Conservation (phyloP, 2,888 invertebrate species). For the Cheilosia urbana region DNA sequence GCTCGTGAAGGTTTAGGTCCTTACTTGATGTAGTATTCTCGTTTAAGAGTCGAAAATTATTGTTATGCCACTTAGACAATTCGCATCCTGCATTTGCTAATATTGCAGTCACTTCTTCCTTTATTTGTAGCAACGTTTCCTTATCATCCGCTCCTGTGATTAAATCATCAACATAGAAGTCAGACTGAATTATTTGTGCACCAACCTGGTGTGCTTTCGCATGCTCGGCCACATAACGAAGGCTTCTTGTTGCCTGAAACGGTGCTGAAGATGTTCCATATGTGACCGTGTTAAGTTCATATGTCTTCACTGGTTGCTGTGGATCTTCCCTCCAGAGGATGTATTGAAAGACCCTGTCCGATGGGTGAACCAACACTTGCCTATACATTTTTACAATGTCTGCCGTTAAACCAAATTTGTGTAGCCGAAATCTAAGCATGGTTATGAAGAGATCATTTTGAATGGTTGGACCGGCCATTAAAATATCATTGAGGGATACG, state of each 20-base stretch:
- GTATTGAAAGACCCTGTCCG: neutral
- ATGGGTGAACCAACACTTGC: neutral
- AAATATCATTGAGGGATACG: neutral
- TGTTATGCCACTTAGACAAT: constrained; percentile 35
- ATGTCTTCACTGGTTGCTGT: neutral
- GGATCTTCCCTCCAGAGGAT: neutral
- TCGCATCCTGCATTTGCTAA: constrained; percentile 41
- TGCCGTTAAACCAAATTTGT: neutral
- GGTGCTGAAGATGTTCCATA: neutral
- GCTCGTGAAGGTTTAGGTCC: constrained; percentile 12
- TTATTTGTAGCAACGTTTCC: constrained; percentile 1
- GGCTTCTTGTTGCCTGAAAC: constrained; percentile 10
- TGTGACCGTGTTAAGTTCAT: neutral
- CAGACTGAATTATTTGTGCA: neutral
- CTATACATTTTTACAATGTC: neutral
- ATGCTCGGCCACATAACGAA: neutral
- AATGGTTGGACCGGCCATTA: neutral
- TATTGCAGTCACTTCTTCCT: constrained; percentile 7
- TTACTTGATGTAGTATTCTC: neutral
- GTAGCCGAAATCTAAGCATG: neutral
- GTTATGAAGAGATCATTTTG: neutral
- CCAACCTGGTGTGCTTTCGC: neutral
- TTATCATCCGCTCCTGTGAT: constrained; percentile 44
- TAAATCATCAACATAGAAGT: constrained; percentile 41
- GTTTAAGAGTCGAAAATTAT: no score